Percentiles rank a stretch among this genome's conserved stretches.
phyloP scores from a whole-genome alignment of 2,888 invertebrate genomes.

The Xylota segnis region DNA sequence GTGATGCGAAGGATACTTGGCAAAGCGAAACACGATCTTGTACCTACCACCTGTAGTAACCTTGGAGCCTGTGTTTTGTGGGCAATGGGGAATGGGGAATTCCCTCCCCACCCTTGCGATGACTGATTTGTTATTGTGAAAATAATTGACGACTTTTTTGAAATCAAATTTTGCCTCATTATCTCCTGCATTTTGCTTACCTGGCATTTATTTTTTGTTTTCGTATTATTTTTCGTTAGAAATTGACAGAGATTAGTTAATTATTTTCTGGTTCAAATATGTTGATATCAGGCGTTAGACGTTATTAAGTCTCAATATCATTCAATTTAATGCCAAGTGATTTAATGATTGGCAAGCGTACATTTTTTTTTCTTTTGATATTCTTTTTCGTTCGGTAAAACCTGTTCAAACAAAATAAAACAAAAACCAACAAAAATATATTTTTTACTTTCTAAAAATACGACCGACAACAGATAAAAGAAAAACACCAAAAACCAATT shows the following conservation, averaged over 20 bases:
- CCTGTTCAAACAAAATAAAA: slow-evolving; percentile 26
- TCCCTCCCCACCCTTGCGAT: neutral
- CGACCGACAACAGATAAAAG: slow-evolving; percentile 2
- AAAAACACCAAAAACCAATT: neutral
- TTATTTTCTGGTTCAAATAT: too few relatives aligned
- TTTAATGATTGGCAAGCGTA: neutral
- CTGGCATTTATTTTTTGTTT: neutral
- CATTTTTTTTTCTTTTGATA: neutral
- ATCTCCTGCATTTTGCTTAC: neutral
- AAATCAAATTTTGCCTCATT: neutral
- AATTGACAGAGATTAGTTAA: too few relatives aligned
- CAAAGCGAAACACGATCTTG: slow-evolving; percentile 26
- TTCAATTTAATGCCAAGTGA: neutral
- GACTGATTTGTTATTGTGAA: slow-evolving; percentile 1
- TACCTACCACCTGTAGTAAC: neutral
- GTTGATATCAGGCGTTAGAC: too few relatives aligned
- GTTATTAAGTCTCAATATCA: too few relatives aligned
- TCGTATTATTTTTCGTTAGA: too few relatives aligned
- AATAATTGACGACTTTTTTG: neutral
- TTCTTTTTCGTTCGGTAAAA: slow-evolving; percentile 6
- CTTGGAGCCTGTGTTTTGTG: neutral
- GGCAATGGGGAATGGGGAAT: neutral
- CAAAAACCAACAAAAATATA: slow-evolving; percentile 4
- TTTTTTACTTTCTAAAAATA: slow-evolving; percentile 57
- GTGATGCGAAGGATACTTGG: slow-evolving; percentile 29